Evolutionary conservation across 1,140 invertebrate genomes (phyloP), one percentile per base, ranked within the genome.

Genomic region (Camponotus floridanus): DNA sequence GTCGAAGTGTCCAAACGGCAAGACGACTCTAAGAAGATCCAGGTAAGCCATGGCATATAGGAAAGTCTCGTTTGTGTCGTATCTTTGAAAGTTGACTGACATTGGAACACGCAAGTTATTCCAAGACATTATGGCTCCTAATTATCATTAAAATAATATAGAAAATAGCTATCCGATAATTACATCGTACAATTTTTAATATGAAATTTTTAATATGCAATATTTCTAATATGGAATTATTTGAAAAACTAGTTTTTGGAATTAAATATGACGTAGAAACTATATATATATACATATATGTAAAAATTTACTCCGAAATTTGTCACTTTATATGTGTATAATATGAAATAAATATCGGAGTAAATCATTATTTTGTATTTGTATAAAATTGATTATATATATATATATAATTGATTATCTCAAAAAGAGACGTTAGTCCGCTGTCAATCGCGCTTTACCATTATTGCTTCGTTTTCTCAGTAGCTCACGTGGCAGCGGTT

Each of bases 21-120:
- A 59, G 94, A 94, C 3, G 94, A 95, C 21, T 48, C 71, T 11
- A 94, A 93, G 90, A 90, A 90, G 76, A 76, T 79, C 11, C 92
- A 93, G 91, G 93, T 94, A 74, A 90, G 89, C 61, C 21, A 13
- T 76, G 64, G 42, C 13, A 3, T 39, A 31, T 64, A 76, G 13
- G 0, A 61, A 71, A 45, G 31, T 57, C 48, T n/a, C 11, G n/a
- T 9, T 42, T 5, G 3, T 18, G n/a, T 39, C 8, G 26, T 45
- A 42, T 6, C 9, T 51, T 33, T 67, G 45, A 67, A 31, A 31
- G 9, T 26, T 26, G 26, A 26, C 26, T 26, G 26, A 26, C 26
- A n/a, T 39, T 15, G 1, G 5, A 7, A 21, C n/a, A 3, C 9
- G 18, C 21, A 11, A 9, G 21, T 15, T 42, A 73, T 51, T 80